These are phyloP conservation scores for Agapostemon virescens DNA, from an alignment of 2,888 invertebrate species.

Conservation along the genomic window DNA sequence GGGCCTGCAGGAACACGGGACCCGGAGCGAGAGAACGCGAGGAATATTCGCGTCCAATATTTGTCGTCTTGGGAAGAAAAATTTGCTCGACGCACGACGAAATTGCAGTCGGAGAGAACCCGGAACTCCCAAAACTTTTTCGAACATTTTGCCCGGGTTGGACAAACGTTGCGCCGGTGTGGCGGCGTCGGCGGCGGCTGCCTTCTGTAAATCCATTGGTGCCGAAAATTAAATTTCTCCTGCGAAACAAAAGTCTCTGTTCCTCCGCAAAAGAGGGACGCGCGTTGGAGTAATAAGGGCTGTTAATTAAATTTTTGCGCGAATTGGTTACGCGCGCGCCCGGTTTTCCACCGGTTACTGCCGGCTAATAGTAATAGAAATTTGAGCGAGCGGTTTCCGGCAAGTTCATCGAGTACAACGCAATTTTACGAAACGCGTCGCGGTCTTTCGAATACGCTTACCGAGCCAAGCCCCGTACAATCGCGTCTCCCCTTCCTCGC, in stretches of 20 bases:
- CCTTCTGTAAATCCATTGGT: constrained; percentile 19
- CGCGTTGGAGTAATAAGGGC: constrained; percentile 27
- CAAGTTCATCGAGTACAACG: constrained; percentile 4
- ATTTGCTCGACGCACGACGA: constrained; percentile 8
- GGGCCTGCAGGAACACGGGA: no score
- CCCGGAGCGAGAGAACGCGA: no score
- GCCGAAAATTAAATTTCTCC: constrained; percentile 24
- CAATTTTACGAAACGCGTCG: constrained; percentile 15
- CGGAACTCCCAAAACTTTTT: background rate
- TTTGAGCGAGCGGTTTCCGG: constrained; percentile 22
- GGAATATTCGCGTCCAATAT: constrained; percentile 6
- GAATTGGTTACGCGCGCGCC: constrained; percentile 20
- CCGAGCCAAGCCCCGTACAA: constrained; percentile 33
- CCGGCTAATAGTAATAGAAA: constrained; percentile 16
- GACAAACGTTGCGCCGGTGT: constrained; percentile 4
- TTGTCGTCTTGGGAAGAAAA: constrained; percentile 17
- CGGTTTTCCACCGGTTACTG: background rate
- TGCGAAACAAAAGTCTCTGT: constrained; percentile 24
- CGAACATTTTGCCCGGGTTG: background rate
- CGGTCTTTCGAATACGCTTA: constrained; percentile 27
- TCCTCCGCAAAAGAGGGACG: constrained; percentile 19
- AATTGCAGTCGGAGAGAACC: background rate
- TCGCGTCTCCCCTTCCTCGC: constrained; percentile 50
- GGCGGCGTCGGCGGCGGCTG: background rate
- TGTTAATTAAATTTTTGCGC: constrained; percentile 30